These are phyloP conservation scores for Falco cherrug DNA, from an alignment of 2,797 vertebrate genomes.

Conservation along the genomic window DNA sequence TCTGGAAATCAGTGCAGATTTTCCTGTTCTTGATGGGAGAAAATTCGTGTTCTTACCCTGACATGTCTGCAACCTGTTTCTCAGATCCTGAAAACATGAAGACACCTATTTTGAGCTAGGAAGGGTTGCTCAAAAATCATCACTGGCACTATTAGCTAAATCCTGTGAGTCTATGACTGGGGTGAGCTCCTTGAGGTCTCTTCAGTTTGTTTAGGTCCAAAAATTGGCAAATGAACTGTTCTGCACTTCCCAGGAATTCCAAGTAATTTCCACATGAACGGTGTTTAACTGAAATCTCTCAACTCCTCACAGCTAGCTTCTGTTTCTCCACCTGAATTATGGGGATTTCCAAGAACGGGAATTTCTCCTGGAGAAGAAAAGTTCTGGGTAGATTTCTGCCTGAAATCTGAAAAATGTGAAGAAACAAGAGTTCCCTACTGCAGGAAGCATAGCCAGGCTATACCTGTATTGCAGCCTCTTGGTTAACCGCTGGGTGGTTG, in stretches of 20 bases:
- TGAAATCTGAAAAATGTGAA: neutral
- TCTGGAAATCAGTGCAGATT: neutral
- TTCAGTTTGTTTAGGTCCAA: neutral
- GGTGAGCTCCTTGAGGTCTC: neutral
- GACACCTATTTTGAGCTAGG: neutral
- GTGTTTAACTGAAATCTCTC: neutral
- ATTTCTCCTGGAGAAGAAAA: neutral
- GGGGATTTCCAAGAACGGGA: neutral
- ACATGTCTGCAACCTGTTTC: neutral
- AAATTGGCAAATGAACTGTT: neutral
- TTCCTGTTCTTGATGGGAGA: neutral
- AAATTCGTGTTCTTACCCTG: neutral
- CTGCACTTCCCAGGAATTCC: neutral
- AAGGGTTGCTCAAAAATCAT: neutral
- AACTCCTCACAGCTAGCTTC: neutral
- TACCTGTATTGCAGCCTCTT: neutral
- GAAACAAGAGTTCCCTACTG: neutral
- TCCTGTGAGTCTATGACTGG: neutral
- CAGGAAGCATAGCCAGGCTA: accelerated
- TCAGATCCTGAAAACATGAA: neutral
- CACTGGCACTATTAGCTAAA: neutral
- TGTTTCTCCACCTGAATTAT: neutral
- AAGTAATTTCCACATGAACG: neutral
- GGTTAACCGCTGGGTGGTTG: neutral
- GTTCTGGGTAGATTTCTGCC: neutral